phyloP scores from a whole-genome alignment of 2,888 invertebrate genomes.

The Monopis laevigella region DNA sequence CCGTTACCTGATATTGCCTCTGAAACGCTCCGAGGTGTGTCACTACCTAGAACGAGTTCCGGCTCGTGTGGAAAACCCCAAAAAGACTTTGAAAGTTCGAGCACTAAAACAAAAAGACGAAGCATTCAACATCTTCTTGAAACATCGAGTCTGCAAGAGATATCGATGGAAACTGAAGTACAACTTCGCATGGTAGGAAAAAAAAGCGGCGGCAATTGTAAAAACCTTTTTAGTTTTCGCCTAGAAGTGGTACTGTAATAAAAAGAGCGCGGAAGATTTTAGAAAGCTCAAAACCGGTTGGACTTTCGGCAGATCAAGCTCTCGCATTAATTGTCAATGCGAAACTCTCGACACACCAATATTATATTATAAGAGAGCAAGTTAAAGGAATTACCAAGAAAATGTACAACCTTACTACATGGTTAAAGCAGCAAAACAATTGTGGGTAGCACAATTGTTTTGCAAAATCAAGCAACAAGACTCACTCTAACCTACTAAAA shows the following conservation, averaged over 20 bases:
- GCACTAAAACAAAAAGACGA: constrained; percentile 7
- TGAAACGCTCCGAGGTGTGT: constrained; percentile 11
- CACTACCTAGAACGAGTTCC: constrained; percentile 11
- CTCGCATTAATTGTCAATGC: background rate
- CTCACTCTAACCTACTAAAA: background rate
- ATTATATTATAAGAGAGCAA: background rate
- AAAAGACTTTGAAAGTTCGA: constrained; percentile 12
- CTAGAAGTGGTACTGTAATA: background rate
- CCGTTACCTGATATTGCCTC: constrained; percentile 11
- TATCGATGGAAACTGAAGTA: constrained; percentile 11
- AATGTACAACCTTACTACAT: background rate
- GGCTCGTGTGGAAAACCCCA: constrained; percentile 6
- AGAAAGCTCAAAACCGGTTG: constrained; percentile 8
- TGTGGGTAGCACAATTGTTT: background rate
- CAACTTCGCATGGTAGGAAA: constrained; percentile 11
- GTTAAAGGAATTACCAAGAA: background rate
- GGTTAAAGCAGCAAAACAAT: background rate
- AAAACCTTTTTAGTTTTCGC: background rate
- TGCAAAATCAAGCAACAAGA: background rate
- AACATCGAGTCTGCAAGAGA: constrained; percentile 11
- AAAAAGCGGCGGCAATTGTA: background rate
- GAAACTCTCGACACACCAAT: background rate
- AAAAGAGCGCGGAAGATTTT: background rate
- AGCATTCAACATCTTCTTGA: constrained; percentile 11
- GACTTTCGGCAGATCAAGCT: constrained; percentile 8